Evolutionary conservation across 2,113 vertebrate species (phyloP).

Genomic region (Neofelis nebulosa): DNA sequence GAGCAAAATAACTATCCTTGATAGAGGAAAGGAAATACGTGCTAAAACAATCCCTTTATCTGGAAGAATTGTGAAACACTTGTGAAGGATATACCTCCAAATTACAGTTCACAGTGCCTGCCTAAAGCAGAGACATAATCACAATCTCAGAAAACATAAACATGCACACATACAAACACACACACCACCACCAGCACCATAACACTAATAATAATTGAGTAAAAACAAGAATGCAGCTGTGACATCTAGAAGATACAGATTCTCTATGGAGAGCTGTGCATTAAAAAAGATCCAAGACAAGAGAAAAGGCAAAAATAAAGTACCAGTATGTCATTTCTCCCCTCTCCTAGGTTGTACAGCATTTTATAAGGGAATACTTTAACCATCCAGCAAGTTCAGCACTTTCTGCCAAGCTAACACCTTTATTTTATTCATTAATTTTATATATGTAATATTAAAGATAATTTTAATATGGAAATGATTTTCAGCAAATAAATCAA

Average conservation of each 20-base stretch:
- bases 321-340: not conserved
- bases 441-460: not conserved
- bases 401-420: not conserved
- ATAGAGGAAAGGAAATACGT: not conserved
- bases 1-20: not conserved
- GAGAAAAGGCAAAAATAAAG: not conserved
- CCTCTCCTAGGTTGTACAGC: not conserved
- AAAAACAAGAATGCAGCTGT: not conserved
- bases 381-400: not conserved
- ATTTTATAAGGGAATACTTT: not conserved
- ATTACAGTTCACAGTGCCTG: not conserved
- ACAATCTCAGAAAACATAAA: not conserved
- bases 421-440: not conserved
- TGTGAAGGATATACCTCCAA: not conserved
- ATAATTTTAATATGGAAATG: not conserved
- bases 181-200: not conserved
- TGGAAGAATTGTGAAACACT: not conserved
- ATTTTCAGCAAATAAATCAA: not conserved
- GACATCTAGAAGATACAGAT: not conserved
- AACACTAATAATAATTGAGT: not conserved
- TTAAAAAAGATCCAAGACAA: not conserved
- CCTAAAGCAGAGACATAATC: not conserved
- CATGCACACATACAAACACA: not conserved
- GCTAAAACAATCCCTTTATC: not conserved
- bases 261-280: not conserved